Evolutionary conservation across 2,888 invertebrate genomes (phyloP).

Genomic region (Epinotia bilunana): DNA sequence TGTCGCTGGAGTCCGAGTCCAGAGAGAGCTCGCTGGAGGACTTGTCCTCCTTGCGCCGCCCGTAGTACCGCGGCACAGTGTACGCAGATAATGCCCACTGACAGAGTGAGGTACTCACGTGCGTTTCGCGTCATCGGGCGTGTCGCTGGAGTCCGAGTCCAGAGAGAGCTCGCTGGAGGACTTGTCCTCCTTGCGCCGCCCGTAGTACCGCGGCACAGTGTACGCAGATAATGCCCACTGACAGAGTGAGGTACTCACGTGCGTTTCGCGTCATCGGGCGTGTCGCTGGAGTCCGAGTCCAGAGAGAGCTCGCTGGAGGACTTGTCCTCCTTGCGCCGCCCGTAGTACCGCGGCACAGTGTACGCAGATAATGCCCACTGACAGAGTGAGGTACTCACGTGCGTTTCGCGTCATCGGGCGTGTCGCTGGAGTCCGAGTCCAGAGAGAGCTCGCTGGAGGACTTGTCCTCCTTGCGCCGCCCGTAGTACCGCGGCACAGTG

Average conservation of each 20-base stretch:
- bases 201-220: conserved; percentile 80
- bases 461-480: conserved; percentile 74
- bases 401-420: conserved; percentile 61
- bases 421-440: conserved; percentile 73
- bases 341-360: conserved; percentile 80
- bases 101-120: conserved; percentile 60
- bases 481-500: conserved; percentile 73
- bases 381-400: conserved; percentile 60
- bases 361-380: too few species aligned
- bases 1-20: conserved; percentile 73
- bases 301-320: conserved; percentile 78
- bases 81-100: too few species aligned
- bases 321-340: conserved; percentile 74
- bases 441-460: conserved; percentile 78
- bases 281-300: conserved; percentile 73
- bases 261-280: conserved; percentile 61
- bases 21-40: conserved; percentile 78
- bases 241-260: conserved; percentile 60
- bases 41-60: conserved; percentile 74
- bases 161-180: conserved; percentile 78
- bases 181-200: conserved; percentile 74
- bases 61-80: conserved; percentile 80
- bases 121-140: conserved; percentile 61
- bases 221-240: too few species aligned
- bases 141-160: conserved; percentile 73